Conservation (phyloP, 2,797 vertebrate genomes). For the Diplodus puntazzo region DNA sequence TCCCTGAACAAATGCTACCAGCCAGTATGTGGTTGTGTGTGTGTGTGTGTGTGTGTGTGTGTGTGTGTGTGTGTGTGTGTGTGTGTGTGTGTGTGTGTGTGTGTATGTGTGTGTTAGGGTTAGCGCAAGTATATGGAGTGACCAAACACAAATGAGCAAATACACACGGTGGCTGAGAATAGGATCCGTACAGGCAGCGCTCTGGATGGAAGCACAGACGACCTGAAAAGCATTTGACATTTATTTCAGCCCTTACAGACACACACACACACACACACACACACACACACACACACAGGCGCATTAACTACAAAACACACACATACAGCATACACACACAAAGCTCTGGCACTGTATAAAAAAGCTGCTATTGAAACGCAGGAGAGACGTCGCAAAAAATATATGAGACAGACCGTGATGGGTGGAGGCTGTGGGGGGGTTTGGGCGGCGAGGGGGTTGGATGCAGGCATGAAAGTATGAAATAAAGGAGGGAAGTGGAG, state of each 20-base stretch:
- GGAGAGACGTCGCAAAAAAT: conserved; percentile 30
- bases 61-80: conserved; percentile 26
- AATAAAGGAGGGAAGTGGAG: conserved; percentile 47
- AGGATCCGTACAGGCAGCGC: conserved; percentile 14
- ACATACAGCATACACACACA: not conserved
- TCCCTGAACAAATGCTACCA: conserved; percentile 57
- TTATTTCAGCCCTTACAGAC: conserved; percentile 17
- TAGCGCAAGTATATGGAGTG: conserved; percentile 10
- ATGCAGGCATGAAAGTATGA: conserved; percentile 49
- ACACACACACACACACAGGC: not conserved
- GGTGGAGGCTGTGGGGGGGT: conserved; percentile 16
- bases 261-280: not conserved
- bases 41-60: conserved; percentile 4
- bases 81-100: conserved; percentile 6
- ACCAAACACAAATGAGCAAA: conserved; percentile 47
- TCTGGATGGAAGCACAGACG: conserved; percentile 23
- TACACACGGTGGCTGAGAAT: conserved; percentile 31
- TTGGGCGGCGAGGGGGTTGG: not conserved
- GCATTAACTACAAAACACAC: conserved; percentile 19
- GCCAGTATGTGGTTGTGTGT: conserved; percentile 28
- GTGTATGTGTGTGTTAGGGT: conserved; percentile 5
- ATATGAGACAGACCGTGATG: conserved; percentile 53
- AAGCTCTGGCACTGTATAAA: conserved; percentile 17
- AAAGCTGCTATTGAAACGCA: conserved; percentile 48
- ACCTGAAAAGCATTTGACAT: conserved; percentile 63